A percentile compares a stretch with the other conserved stretches of the same genome.
phyloP scores from a whole-genome alignment of 2,888 invertebrate genomes.

The Perizoma affinitatum region DNA sequence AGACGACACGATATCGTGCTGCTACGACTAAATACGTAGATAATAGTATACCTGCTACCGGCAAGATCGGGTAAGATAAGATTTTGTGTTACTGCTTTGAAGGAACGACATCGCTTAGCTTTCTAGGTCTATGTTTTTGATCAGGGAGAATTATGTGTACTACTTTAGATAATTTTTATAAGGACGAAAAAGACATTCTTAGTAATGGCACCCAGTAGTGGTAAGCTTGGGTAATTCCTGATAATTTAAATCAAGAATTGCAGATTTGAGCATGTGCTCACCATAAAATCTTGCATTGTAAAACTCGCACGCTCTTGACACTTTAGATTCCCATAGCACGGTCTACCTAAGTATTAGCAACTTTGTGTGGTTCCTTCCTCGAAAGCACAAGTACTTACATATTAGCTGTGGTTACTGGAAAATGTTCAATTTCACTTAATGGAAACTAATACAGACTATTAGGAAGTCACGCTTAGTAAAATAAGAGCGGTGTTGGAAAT shows the following conservation, averaged over 20 bases:
- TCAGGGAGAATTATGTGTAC: too few relatives aligned
- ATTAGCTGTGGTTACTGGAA: slow-evolving; percentile 6
- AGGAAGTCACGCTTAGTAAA: background rate
- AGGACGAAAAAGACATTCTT: too few relatives aligned
- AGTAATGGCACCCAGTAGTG: too few relatives aligned
- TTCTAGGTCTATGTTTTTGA: too few relatives aligned
- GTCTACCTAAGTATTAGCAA: slow-evolving; percentile 13
- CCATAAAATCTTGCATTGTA: slow-evolving; percentile 13
- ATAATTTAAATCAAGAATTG: too few relatives aligned
- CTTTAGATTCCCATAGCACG: slow-evolving; percentile 16
- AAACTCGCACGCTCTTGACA: slow-evolving; percentile 2
- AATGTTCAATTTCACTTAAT: background rate
- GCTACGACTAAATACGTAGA: background rate
- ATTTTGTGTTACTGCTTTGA: background rate
- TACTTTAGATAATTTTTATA: too few relatives aligned
- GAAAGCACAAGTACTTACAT: background rate
- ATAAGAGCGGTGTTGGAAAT: background rate
- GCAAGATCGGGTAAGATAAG: too few relatives aligned
- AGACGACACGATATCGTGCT: slow-evolving; percentile 24
- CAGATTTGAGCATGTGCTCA: too few relatives aligned
- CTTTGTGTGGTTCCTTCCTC: slow-evolving; percentile 10
- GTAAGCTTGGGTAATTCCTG: too few relatives aligned
- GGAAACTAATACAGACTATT: background rate
- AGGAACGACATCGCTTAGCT: too few relatives aligned
- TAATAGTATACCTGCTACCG: too few relatives aligned